Percentiles rank a stretch among this genome's conserved stretches.
These are phyloP conservation scores for Poeciliopsis turrubarensis DNA, from an alignment of 2,113 vertebrate genomes.

Conservation along the genomic window DNA sequence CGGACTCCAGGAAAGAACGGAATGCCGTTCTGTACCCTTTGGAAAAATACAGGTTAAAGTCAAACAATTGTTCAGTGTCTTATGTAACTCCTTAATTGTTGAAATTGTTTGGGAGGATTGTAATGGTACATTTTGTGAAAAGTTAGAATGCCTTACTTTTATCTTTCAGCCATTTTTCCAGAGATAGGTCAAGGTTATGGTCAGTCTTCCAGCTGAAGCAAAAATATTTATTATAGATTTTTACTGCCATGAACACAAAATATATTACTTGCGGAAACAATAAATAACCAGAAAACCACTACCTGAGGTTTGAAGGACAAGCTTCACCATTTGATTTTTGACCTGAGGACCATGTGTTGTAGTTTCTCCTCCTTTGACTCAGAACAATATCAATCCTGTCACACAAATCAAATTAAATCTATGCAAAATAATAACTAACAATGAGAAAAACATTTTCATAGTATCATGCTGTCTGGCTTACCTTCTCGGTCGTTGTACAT, in stretches of 20 bases:
- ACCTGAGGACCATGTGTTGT: conserved; percentile 33
- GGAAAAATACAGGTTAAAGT: background rate
- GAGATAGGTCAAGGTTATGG: conserved; percentile 21
- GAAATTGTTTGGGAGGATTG: background rate
- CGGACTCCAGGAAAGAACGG: conserved; percentile 69
- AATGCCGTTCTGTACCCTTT: conserved; percentile 71
- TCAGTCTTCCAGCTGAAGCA: conserved; percentile 45
- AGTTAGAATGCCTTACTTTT: conserved; percentile 60
- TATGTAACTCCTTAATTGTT: background rate
- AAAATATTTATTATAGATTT: background rate
- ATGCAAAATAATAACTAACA: background rate
- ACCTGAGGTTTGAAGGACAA: conserved; percentile 47
- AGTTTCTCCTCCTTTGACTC: conserved; percentile 48
- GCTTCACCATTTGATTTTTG: conserved; percentile 39
- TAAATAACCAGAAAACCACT: background rate
- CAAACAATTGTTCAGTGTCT: background rate
- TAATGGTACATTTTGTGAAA: background rate
- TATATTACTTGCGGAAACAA: background rate
- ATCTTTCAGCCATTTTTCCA: conserved; percentile 65
- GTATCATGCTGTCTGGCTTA: conserved; percentile 32
- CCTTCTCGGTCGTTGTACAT: conserved; percentile 58
- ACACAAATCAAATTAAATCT: conserved; percentile 2
- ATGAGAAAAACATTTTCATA: background rate
- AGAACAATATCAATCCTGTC: conserved; percentile 56
- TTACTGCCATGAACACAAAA: background rate